Base-by-base conservation (phyloP, 2,113 vertebrate species). In the Ctenodactylus gundi region DNA sequence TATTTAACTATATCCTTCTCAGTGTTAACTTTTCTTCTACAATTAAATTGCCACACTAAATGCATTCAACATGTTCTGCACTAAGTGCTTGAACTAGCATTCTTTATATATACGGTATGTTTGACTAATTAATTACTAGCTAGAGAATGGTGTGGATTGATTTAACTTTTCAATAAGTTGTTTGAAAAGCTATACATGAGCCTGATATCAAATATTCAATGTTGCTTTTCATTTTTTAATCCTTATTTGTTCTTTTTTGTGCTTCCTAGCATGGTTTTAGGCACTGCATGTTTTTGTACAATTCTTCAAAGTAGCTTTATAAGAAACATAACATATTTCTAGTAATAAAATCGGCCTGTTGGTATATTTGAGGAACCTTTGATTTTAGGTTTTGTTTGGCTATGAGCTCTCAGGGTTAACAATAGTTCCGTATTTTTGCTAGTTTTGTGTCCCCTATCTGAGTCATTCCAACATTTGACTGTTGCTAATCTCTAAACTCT, bases 61-160 rank as follows among this genome's bases (percentile, higher is more conserved):
- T 27, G 20, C 72, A 85, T 31, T 68, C 51, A 60, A 49, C 7
- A 60, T 85, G 34, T 55, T 46, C 55, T 44, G 29, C 6, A 31
- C 21, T 90, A 80, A 36, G 8, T 81, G n/a, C 41, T 39, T 68
- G 29, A 75, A 68, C 41, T 76, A 65, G 25, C 21, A 36, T 93
- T 95, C 41, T 62, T 18, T 49, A 65, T 85, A 72, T 44, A 58
- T 86, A 75, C 75, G 46, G 49, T 65, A 41, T 75, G 36, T 73
- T 58, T 82, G n/a, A 13, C 46, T 85, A 60, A 65, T 81, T 95
- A 51, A 82, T 25, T 68, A 49, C 21, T 85, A 93, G 90, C 82
- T 82, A 77, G 12, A 93, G 51, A 80, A 85, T 36, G 12, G 49
- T 73, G 41, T 86, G 20, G 36, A 25, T 27, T 91, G 75, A 72